Evolutionary conservation across 2,888 invertebrate species (phyloP).

Genomic region (Apamea epomidion): DNA sequence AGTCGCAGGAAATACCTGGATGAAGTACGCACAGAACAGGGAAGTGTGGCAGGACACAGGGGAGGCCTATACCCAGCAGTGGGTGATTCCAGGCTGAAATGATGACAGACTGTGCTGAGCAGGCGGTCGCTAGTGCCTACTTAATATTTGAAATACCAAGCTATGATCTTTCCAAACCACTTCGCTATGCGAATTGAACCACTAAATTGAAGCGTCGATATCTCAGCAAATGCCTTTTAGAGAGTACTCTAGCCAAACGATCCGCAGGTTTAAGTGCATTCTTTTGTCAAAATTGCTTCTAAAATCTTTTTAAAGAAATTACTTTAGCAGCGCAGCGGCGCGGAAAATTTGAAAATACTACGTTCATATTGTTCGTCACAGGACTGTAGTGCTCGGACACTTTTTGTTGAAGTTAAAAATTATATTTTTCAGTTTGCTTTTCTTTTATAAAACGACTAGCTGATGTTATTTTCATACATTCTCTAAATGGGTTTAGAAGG

Average conservation of each 20-base stretch:
- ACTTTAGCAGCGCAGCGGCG: constrained; percentile 56
- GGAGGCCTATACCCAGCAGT: too few relatives aligned
- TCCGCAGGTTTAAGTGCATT: constrained; percentile 75
- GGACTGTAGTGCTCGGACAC: constrained; percentile 15
- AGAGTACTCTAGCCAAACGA: constrained; percentile 67
- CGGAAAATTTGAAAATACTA: constrained; percentile 68
- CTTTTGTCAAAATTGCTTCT: constrained; percentile 72
- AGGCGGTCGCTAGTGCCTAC: too few relatives aligned
- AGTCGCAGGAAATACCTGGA: too few relatives aligned
- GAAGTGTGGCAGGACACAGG: too few relatives aligned
- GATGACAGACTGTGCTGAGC: too few relatives aligned
- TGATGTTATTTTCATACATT: not conserved
- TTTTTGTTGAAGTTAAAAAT: constrained; percentile 39
- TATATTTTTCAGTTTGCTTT: constrained; percentile 30
- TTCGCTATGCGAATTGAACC: constrained; percentile 25
- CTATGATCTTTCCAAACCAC: not conserved
- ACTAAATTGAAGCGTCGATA: constrained; percentile 55
- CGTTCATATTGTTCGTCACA: constrained; percentile 48
- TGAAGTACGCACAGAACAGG: too few relatives aligned
- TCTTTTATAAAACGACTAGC: constrained; percentile 16
- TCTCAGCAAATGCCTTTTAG: constrained; percentile 65
- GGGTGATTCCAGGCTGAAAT: too few relatives aligned
- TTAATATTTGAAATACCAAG: not conserved
- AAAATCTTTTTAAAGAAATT: constrained; percentile 68
- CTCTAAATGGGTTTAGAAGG: not conserved